phyloP scores from a whole-genome alignment of 92 coral and sea anemone species.

The Epizoanthus ramosus region DNA sequence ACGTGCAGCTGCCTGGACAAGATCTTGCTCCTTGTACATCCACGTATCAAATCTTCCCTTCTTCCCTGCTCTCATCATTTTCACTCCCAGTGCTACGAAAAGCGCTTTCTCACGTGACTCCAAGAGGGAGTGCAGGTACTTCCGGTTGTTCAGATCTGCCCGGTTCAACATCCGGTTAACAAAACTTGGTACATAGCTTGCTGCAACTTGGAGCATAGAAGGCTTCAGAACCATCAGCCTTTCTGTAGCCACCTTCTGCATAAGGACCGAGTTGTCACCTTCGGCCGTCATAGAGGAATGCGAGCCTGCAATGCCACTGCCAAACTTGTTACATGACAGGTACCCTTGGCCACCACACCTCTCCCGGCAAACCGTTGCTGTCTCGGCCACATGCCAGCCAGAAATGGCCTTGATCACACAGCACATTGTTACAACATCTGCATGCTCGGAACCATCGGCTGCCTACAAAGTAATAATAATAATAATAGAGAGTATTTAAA shows the following conservation, averaged over 20 bases:
- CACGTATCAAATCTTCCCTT: conserved; percentile 77
- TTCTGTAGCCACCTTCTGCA: conserved; percentile 87
- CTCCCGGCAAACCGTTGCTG: conserved; percentile 78
- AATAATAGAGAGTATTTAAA: no score
- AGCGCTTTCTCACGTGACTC: conserved; percentile 71
- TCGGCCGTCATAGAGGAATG: conserved; percentile 92
- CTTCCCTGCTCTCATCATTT: conserved; percentile 77
- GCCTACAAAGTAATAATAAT: conserved; percentile 46
- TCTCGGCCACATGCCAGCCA: conserved; percentile 83
- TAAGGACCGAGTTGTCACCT: conserved; percentile 89
- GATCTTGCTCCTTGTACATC: conserved; percentile 79
- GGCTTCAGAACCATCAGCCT: conserved; percentile 77
- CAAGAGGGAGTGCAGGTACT: conserved; percentile 65
- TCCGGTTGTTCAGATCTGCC: conserved; percentile 60
- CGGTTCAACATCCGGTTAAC: conserved; percentile 55
- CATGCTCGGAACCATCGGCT: conserved; percentile 82
- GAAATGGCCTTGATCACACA: conserved; percentile 83
- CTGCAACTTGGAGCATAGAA: conserved; percentile 56
- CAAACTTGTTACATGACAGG: conserved; percentile 82
- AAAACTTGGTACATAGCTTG: conserved; percentile 56
- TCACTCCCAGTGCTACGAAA: conserved; percentile 73
- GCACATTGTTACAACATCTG: conserved; percentile 83
- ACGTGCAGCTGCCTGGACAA: conserved; percentile 80
- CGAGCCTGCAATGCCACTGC: conserved; percentile 76
- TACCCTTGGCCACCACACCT: conserved; percentile 91